A percentile compares a stretch with the other conserved stretches of the same genome.
phyloP scores from a whole-genome alignment of 2,888 invertebrate species.

The Priocnemis perturbator region DNA sequence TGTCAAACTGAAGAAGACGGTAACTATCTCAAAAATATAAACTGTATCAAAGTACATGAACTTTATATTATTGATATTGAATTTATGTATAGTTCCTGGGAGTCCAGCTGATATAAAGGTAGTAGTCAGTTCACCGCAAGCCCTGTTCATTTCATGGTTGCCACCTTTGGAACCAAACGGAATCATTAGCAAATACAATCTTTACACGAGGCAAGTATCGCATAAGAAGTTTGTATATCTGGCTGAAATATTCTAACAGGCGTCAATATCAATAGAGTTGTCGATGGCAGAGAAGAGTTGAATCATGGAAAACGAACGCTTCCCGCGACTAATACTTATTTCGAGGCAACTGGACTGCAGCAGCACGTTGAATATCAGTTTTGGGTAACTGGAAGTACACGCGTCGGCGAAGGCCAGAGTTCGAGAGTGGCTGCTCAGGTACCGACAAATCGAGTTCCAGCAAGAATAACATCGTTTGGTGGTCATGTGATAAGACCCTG shows the following conservation, averaged over 20 bases:
- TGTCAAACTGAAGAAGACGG: constrained; percentile 89
- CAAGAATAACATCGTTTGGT: constrained; percentile 84
- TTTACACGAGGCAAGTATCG: constrained; percentile 79
- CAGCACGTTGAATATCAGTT: constrained; percentile 86
- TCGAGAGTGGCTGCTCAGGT: constrained; percentile 83
- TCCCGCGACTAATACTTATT: constrained; percentile 80
- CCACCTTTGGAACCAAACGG: constrained; percentile 87
- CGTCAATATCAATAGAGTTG: constrained; percentile 74
- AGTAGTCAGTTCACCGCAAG: constrained; percentile 84
- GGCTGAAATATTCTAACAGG: too few species aligned
- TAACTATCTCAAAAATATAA: constrained; percentile 66
- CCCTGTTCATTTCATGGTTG: constrained; percentile 87
- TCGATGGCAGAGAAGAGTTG: constrained; percentile 82
- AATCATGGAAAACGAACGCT: constrained; percentile 83
- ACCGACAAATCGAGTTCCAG: constrained; percentile 81
- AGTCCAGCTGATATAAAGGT: constrained; percentile 88
- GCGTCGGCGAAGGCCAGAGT: constrained; percentile 86
- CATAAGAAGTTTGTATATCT: background rate
- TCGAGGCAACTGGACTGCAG: constrained; percentile 82
- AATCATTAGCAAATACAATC: constrained; percentile 84
- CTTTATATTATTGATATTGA: background rate
- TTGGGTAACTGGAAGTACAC: constrained; percentile 86
- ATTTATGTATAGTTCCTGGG: constrained; percentile 80
- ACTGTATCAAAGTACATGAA: background rate
- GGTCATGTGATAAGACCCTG: constrained; percentile 81